Evolutionary conservation across 1,140 invertebrate species (phyloP).

Genomic region (Macrosteles quadrilineatus): DNA sequence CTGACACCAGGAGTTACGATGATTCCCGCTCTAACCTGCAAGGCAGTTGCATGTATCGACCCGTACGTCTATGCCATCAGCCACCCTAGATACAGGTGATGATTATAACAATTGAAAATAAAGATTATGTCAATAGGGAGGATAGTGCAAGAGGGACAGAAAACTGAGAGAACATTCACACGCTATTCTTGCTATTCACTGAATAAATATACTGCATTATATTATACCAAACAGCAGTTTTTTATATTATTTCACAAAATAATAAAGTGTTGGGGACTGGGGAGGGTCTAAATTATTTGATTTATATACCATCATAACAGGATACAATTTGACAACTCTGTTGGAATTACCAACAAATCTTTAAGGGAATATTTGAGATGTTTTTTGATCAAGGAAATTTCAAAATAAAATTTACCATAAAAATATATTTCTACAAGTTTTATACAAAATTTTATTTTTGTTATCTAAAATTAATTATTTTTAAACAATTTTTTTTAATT

Average conservation of each 20-base stretch:
- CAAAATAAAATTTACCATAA: too few relatives aligned
- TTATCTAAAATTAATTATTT: too few relatives aligned
- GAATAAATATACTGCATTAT: not conserved
- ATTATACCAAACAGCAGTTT: not conserved
- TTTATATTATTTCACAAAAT: not conserved
- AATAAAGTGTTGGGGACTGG: not conserved
- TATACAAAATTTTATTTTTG: too few relatives aligned
- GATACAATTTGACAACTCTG: too few relatives aligned
- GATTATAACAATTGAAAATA: not conserved
- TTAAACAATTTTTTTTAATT: too few relatives aligned
- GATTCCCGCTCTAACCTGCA: conserved; percentile 83
- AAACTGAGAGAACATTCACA: not conserved
- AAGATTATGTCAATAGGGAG: not conserved
- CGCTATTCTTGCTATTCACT: not conserved
- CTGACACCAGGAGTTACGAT: conserved; percentile 82
- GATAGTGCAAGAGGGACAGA: not conserved
- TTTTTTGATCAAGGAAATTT: not conserved
- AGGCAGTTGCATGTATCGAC: conserved; percentile 82
- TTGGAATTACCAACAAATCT: too few relatives aligned
- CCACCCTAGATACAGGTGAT: conserved; percentile 81
- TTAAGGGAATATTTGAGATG: too few relatives aligned
- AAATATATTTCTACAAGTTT: too few relatives aligned
- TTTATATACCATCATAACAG: too few relatives aligned
- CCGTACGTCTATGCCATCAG: conserved; percentile 87
- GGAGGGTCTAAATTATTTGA: too few relatives aligned